Evolutionary conservation across 2,888 invertebrate species (phyloP), one percentile per base, ranked within the genome.

Genomic region (Andrena chrysosceles): DNA sequence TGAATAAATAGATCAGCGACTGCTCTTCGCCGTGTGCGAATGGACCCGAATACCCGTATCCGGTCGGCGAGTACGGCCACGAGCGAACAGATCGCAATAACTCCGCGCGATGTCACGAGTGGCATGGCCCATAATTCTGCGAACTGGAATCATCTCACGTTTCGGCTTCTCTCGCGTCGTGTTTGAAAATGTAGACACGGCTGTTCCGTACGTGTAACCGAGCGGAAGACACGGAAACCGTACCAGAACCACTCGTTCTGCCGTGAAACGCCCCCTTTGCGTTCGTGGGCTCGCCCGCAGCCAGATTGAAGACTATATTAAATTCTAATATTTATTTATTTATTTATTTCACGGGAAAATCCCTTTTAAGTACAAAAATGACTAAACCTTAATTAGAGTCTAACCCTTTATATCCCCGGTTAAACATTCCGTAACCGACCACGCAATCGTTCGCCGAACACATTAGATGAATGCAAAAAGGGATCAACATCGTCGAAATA

Each of bases 1-100:
- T 79, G 85, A 83, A 87, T 85, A 87, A 85, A 85, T 83, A 77
- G 81, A 79, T 84, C 84, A 76, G 64, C 68, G 72, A 72, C 29
- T 54, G 54, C 54, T 70, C 62, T 31, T 72, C 59, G 68, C 26
- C 67, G 56, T 52, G 81, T 54, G 73, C 76, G 84, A 86, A 79
- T 33, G 62, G 82, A n/a, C 16, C 70, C 59, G 78, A 74, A 74
- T 73, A 33, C 64, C 66, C 52, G 83, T 73, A 73, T 59, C 79
- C 83, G 78, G 67, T 72, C 56, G 62, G 20, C 26, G 33, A 35
- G 67, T 54, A 33, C 35, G 49, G 52, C 42, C n/a, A 54, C 56
- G 56, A 33, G 42, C 75, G 72, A 62, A 33, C 70, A 69, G 77
- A 77, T 83, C 64, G 72, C 75, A 83, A 77, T 84, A 83, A 72